Conservation (phyloP, 2,888 invertebrate species). For the Dorcus hopei region DNA sequence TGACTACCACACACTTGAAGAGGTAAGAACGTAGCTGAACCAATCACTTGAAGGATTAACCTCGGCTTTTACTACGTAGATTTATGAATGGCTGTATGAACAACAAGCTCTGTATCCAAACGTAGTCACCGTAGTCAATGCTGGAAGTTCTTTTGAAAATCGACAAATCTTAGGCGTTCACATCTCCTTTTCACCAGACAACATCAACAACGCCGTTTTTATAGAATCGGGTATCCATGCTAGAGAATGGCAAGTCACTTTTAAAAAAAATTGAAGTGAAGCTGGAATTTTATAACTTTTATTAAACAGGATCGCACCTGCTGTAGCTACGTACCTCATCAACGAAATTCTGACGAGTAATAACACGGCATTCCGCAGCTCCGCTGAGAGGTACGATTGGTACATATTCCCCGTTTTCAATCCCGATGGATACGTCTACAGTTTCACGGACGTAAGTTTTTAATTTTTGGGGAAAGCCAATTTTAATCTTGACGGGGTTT, state of each 20-base stretch:
- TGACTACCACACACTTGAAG: constrained; percentile 55
- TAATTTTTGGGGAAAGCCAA: neutral
- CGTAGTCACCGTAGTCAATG: constrained; percentile 51
- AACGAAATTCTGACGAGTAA: constrained; percentile 65
- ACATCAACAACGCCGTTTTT: constrained; percentile 58
- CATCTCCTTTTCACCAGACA: constrained; percentile 45
- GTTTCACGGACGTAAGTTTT: constrained; percentile 57
- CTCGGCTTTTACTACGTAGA: constrained; percentile 36
- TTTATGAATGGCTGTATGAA: constrained; percentile 57
- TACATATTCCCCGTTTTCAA: constrained; percentile 71
- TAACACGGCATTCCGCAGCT: constrained; percentile 55
- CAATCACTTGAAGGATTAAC: neutral
- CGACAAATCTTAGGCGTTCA: constrained; percentile 58
- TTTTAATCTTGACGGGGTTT: constrained; percentile 18
- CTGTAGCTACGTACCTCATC: constrained; percentile 53
- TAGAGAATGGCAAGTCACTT: constrained; percentile 39
- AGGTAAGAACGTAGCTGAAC: constrained; percentile 25
- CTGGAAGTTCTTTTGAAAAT: constrained; percentile 60
- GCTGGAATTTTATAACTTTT: too few relatives aligned
- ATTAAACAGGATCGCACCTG: constrained; percentile 38
- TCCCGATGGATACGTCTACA: constrained; percentile 70
- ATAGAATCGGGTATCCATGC: constrained; percentile 58
- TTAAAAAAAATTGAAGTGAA: too few relatives aligned
- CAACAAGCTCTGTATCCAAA: constrained; percentile 53
- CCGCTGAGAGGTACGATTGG: constrained; percentile 70